Conservation (phyloP, 1,140 invertebrate genomes). For the Trinorchestia longiramus region DNA sequence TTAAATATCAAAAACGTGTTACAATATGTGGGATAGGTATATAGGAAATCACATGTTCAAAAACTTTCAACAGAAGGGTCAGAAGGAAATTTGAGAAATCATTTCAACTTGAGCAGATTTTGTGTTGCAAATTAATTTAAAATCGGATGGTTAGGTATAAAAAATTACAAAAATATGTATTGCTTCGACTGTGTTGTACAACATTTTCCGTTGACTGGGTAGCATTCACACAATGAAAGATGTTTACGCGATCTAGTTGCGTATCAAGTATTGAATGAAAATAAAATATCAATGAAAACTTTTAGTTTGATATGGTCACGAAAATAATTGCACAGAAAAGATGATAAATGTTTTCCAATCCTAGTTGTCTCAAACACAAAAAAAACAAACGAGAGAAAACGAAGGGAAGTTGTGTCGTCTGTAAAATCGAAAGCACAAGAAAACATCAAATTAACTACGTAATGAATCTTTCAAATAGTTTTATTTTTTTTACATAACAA, state of each 20-base stretch:
- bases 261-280: neutral
- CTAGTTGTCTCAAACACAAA: neutral
- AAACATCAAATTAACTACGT: neutral
- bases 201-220: neutral
- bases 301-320: neutral
- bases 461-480: neutral
- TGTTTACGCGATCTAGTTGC: neutral
- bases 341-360: neutral
- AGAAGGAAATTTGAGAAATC: neutral
- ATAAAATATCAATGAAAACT: neutral
- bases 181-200: neutral
- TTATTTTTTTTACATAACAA: neutral
- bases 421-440: neutral
- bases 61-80: neutral
- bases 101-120: neutral
- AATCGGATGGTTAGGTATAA: neutral
- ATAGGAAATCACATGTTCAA: neutral
- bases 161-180: neutral
- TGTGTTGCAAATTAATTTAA: no score
- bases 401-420: neutral
- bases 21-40: no score
- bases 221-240: neutral
- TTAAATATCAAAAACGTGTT: neutral
- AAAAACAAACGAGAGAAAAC: neutral
- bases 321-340: neutral